Evolutionary conservation across 2,888 invertebrate species (phyloP).

Genomic region (Dynastes maya): DNA sequence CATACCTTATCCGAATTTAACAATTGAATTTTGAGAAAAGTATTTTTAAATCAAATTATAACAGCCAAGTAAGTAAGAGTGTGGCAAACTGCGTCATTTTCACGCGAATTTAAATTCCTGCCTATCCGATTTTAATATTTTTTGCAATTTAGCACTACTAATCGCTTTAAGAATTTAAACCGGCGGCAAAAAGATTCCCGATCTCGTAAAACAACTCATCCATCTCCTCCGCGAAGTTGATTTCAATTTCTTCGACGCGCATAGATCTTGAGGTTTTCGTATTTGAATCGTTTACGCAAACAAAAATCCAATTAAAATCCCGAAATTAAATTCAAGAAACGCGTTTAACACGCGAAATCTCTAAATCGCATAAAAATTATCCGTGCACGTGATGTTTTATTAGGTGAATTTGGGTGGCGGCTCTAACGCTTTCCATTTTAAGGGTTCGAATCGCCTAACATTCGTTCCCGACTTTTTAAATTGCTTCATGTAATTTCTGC

Average conservation of each 20-base stretch:
- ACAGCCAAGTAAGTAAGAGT: no score
- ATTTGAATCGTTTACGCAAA: slow-evolving; percentile 63
- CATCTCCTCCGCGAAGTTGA: slow-evolving; percentile 60
- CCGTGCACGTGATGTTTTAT: slow-evolving; percentile 71
- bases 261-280: not conserved
- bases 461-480: slow-evolving; percentile 66
- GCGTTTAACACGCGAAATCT: slow-evolving; percentile 70
- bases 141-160: not conserved
- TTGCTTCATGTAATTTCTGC: slow-evolving; percentile 70
- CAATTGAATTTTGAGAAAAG: no score
- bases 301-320: slow-evolving; percentile 70
- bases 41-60: no score
- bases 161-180: slow-evolving; percentile 15
- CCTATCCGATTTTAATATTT: not conserved
- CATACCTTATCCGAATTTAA: no score
- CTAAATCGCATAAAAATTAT: slow-evolving; percentile 70
- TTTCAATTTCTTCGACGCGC: slow-evolving; percentile 60
- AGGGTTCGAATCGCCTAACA: slow-evolving; percentile 63
- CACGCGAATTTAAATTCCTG: slow-evolving; percentile 9
- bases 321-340: slow-evolving; percentile 69
- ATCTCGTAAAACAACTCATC: slow-evolving; percentile 22
- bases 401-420: slow-evolving; percentile 63
- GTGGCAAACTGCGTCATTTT: not conserved
- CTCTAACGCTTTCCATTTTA: slow-evolving; percentile 60
- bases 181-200: not conserved